A percentile compares a stretch with the other conserved stretches of the same genome.
phyloP scores from a whole-genome alignment of 1,140 invertebrate genomes.

The Cylas formicarius region DNA sequence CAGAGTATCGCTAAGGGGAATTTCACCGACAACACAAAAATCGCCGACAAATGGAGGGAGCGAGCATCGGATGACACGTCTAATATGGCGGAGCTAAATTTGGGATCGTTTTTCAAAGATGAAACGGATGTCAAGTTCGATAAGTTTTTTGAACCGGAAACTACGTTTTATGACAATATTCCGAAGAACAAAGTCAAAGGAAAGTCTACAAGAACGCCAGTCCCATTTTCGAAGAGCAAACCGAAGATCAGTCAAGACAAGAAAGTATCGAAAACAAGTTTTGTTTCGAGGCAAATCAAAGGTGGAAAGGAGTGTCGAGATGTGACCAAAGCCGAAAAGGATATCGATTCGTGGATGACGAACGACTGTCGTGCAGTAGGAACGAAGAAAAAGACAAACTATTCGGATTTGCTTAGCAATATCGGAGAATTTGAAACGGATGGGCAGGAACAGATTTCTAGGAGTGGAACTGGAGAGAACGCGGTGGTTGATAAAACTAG shows the following conservation, averaged over 20 bases:
- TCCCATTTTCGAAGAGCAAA: conserved; percentile 9
- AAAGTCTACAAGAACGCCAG: conserved; percentile 2
- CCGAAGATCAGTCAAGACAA: conserved; percentile 5
- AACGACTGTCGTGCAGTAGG: not conserved
- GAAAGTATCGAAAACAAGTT: conserved; percentile 21
- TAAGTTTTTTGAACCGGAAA: conserved; percentile 20
- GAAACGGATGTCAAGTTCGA: conserved; percentile 26
- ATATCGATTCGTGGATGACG: conserved; percentile 26
- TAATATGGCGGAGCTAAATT: conserved; percentile 26
- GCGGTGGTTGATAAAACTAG: conserved; percentile 18
- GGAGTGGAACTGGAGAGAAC: conserved; percentile 18
- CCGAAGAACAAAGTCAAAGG: conserved; percentile 4
- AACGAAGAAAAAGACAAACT: conserved; percentile 27
- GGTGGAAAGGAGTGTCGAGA: conserved; percentile 16
- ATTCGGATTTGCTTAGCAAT: conserved; percentile 30
- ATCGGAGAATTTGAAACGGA: conserved; percentile 23
- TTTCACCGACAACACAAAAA: conserved; percentile 24
- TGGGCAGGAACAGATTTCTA: conserved; percentile 8
- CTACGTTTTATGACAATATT: not conserved
- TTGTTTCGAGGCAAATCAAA: conserved; percentile 20
- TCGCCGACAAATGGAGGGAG: conserved; percentile 21
- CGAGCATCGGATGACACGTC: conserved; percentile 21
- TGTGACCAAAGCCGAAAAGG: conserved; percentile 10
- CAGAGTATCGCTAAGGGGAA: conserved; percentile 13
- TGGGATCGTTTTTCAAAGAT: conserved; percentile 27